phyloP scores from a whole-genome alignment of 1,140 invertebrate species.

The Bombus haemorrhoidalis region DNA sequence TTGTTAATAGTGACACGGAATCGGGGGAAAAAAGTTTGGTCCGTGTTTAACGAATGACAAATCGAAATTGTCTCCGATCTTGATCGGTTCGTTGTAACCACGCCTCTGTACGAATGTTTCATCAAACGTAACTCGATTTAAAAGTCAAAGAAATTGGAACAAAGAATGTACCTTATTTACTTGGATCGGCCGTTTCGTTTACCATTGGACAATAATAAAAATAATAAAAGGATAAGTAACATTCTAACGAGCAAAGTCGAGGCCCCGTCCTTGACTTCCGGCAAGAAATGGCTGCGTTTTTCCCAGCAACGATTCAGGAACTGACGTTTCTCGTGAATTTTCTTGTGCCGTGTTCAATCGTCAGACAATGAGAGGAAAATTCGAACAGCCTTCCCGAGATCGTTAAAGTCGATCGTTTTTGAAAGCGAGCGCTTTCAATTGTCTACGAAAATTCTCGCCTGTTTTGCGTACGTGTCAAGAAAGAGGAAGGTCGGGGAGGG shows the following conservation, averaged over 20 bases:
- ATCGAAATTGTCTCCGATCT: neutral
- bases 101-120: neutral
- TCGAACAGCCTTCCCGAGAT: slow-evolving; percentile 6
- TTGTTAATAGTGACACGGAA: neutral
- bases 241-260: slow-evolving; percentile 64
- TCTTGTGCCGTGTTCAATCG: slow-evolving; percentile 41
- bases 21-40: neutral
- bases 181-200: neutral
- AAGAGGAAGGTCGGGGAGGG: neutral
- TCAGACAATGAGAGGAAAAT: slow-evolving; percentile 18
- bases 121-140: neutral
- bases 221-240: neutral
- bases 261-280: slow-evolving; percentile 57
- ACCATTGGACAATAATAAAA: neutral
- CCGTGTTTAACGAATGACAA: neutral
- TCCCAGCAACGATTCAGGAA: slow-evolving; percentile 47
- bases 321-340: slow-evolving; percentile 40
- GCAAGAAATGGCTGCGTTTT: slow-evolving; percentile 53
- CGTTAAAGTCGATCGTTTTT: neutral
- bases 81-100: no score
- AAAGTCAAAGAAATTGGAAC: neutral
- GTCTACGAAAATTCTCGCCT: neutral
- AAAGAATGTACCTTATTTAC: neutral
- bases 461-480: neutral
- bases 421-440: neutral